Percentiles rank a stretch among this genome's conserved stretches.
phyloP scores from a whole-genome alignment of 2,113 vertebrate genomes.

The Rhinoderma darwinii region DNA sequence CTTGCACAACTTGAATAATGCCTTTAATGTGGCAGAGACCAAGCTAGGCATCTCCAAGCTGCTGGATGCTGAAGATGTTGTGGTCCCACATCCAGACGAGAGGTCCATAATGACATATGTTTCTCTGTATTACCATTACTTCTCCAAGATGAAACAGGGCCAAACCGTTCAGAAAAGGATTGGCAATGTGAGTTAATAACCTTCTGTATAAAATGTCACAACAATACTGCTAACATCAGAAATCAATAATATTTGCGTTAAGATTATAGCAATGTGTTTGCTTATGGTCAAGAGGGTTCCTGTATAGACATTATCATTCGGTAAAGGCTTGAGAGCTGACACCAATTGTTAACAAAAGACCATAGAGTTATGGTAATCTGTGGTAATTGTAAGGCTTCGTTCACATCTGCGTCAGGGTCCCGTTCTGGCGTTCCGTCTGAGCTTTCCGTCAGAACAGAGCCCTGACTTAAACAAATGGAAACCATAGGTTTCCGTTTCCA shows the following conservation, averaged over 20 bases:
- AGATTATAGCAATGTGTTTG: not conserved
- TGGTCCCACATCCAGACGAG: conserved; percentile 81
- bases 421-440: too few relatives aligned
- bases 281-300: not conserved
- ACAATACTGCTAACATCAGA: not conserved
- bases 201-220: not conserved
- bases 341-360: too few relatives aligned
- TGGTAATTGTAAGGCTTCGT: too few relatives aligned
- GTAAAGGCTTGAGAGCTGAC: too few relatives aligned
- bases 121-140: conserved; percentile 89
- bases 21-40: conserved; percentile 80
- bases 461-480: too few relatives aligned
- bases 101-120: conserved; percentile 91
- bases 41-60: conserved; percentile 84
- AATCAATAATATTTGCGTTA: not conserved
- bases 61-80: conserved; percentile 87
- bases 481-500: too few relatives aligned
- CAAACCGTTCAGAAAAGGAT: conserved; percentile 85
- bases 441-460: too few relatives aligned
- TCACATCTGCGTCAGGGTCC: too few relatives aligned
- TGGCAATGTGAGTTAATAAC: conserved; percentile 74
- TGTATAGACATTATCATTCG: too few relatives aligned
- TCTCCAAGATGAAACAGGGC: conserved; percentile 83
- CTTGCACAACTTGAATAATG: conserved; percentile 77
- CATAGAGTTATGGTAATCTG: too few relatives aligned